Evolutionary conservation across 2,888 invertebrate species (phyloP).

Genomic region (Sepiola atlantica): DNA sequence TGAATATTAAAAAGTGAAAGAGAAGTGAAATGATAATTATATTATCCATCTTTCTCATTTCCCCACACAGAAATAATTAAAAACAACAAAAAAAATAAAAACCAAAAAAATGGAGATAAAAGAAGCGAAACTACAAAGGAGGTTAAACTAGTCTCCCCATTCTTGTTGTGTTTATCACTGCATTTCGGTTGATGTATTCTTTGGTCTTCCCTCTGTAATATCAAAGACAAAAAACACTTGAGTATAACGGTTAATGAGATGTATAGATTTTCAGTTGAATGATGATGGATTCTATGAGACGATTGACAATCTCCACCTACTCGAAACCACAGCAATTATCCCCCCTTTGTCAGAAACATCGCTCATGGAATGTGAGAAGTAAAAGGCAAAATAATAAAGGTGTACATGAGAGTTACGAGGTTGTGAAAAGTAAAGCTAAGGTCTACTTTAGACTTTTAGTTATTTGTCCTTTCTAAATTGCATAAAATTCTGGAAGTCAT

Average conservation of each 20-base stretch:
- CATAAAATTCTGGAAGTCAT: neutral
- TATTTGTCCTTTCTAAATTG: neutral
- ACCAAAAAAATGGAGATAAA: neutral
- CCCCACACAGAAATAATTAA: neutral
- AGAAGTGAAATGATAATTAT: neutral
- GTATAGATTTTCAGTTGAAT: no score
- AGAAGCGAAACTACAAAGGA: neutral
- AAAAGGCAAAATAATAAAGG: no score
- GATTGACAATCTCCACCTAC: no score
- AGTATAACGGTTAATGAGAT: no score
- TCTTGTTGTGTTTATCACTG: neutral
- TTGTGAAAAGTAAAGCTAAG: no score
- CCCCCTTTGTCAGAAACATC: no score
- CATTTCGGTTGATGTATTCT: neutral
- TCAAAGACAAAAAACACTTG: no score
- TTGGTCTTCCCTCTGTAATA: neutral
- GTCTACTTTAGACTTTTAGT: neutral
- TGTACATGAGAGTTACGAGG: no score
- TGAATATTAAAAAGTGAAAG: neutral
- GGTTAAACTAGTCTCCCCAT: neutral
- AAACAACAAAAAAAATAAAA: neutral
- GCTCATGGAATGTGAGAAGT: no score
- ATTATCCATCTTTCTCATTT: neutral
- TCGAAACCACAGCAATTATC: no score
- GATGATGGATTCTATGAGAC: no score